These are phyloP conservation scores for Vidua chalybeata DNA, from an alignment of 2,113 vertebrate species.

Conservation along the genomic window DNA sequence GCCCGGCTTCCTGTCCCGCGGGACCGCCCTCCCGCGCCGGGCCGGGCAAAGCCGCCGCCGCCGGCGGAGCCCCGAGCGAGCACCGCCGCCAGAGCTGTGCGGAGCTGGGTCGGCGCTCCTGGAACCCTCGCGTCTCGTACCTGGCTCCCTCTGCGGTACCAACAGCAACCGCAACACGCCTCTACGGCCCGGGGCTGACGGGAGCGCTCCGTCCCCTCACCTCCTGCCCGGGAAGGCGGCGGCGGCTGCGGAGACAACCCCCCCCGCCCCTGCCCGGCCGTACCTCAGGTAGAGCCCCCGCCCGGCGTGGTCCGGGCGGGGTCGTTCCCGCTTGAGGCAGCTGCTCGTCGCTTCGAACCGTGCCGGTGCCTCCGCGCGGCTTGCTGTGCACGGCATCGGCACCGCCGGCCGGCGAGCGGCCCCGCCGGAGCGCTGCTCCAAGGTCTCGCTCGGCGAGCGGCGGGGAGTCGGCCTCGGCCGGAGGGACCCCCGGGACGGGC, in stretches of 20 bases:
- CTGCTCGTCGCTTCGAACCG: background rate
- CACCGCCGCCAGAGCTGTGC: no score
- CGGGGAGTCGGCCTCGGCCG: no score
- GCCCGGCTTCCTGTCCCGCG: rapidly evolving
- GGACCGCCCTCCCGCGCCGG: background rate
- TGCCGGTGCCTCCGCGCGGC: background rate
- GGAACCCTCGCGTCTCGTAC: no score
- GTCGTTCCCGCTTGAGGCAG: background rate
- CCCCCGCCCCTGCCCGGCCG: no score
- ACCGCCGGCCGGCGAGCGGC: background rate
- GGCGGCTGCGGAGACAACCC: no score
- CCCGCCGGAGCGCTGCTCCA: background rate
- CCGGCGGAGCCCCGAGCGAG: no score
- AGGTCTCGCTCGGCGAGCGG: no score
- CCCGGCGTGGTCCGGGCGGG: no score
- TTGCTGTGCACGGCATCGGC: background rate
- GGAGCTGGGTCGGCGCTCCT: rapidly evolving
- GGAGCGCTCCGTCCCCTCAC: background rate
- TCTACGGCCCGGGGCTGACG: background rate
- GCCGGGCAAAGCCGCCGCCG: no score
- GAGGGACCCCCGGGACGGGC: background rate
- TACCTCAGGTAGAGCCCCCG: background rate
- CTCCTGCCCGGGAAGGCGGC: background rate
- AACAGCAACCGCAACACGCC: background rate
- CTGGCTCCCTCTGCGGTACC: background rate